Evolutionary conservation across 2,888 invertebrate species (phyloP).

Genomic region (Leptarthrus brevirostris): DNA sequence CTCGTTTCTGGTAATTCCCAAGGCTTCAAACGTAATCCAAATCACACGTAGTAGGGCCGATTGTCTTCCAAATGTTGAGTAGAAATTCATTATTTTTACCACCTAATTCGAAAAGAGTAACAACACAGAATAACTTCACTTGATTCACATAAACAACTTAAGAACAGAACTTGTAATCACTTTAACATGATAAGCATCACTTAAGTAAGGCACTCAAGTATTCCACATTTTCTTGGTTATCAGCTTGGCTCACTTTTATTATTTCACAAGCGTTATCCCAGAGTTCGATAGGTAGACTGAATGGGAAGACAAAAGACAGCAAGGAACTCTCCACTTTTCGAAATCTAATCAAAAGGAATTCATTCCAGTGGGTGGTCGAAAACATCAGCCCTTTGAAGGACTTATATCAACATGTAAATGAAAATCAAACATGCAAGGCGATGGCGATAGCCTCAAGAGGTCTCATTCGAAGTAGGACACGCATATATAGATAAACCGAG

Average conservation of each 20-base stretch:
- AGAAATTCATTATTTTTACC: conserved; percentile 33
- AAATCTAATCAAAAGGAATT: conserved; percentile 55
- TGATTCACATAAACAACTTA: background rate
- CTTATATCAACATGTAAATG: conserved; percentile 62
- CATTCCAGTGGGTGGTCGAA: conserved; percentile 56
- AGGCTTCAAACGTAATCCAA: conserved; percentile 53
- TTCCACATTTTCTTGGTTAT: background rate
- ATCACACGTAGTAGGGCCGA: conserved; percentile 49
- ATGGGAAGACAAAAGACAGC: conserved; percentile 56
- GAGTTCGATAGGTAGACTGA: conserved; percentile 47
- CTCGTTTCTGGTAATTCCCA: conserved; percentile 51
- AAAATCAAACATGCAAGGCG: conserved; percentile 67
- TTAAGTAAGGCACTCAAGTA: conserved; percentile 17
- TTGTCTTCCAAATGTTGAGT: conserved; percentile 44
- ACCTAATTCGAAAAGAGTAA: background rate
- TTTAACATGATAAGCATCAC: conserved; percentile 8
- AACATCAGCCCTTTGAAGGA: conserved; percentile 49
- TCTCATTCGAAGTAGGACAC: conserved; percentile 33
- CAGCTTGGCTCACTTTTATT: background rate
- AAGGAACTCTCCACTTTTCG: conserved; percentile 57
- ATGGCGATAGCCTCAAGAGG: conserved; percentile 55
- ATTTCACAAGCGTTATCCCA: conserved; percentile 22
- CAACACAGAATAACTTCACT: conserved; percentile 10
- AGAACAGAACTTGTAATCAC: background rate
- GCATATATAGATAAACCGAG: conserved; percentile 3